Conservation (phyloP, 2,113 vertebrate genomes). For the Hippocampus abdominalis region DNA sequence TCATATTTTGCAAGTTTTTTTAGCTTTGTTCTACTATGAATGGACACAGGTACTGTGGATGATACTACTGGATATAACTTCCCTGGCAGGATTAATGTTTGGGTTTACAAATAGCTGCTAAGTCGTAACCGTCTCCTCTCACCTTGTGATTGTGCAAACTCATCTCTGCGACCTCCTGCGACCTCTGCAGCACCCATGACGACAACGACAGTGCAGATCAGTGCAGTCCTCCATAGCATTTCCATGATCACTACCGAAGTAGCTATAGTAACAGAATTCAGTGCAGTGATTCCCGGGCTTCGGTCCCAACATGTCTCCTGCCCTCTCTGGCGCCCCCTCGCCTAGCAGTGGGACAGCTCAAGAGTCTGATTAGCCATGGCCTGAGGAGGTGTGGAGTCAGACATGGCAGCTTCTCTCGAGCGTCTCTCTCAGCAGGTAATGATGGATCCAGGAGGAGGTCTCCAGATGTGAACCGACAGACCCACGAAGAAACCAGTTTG, state of each 20-base stretch:
- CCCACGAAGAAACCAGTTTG: neutral
- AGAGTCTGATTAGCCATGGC: conserved; percentile 58
- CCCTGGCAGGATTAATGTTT: neutral
- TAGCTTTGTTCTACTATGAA: neutral
- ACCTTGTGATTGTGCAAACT: conserved; percentile 83
- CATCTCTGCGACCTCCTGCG: conserved; percentile 61
- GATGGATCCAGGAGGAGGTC: conserved; percentile 22
- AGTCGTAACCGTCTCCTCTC: conserved; percentile 33
- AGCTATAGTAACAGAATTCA: conserved; percentile 75
- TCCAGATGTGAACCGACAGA: conserved; percentile 17
- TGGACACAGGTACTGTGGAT: neutral
- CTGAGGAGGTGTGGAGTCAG: conserved; percentile 20
- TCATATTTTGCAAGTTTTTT: neutral
- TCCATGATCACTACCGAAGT: conserved; percentile 84
- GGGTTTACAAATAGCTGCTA: neutral
- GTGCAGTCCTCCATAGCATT: conserved; percentile 80
- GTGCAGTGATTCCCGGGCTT: conserved; percentile 77
- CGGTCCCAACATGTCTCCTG: conserved; percentile 96
- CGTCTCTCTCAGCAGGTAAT: conserved; percentile 9
- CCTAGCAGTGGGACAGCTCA: conserved; percentile 71
- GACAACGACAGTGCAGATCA: conserved; percentile 80
- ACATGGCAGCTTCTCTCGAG: conserved; percentile 40
- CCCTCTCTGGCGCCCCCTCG: conserved; percentile 70
- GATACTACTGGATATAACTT: neutral
- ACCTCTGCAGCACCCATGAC: conserved; percentile 71